Base-by-base conservation (phyloP, 2,797 vertebrate genomes). In the Sparidentex hasta region DNA sequence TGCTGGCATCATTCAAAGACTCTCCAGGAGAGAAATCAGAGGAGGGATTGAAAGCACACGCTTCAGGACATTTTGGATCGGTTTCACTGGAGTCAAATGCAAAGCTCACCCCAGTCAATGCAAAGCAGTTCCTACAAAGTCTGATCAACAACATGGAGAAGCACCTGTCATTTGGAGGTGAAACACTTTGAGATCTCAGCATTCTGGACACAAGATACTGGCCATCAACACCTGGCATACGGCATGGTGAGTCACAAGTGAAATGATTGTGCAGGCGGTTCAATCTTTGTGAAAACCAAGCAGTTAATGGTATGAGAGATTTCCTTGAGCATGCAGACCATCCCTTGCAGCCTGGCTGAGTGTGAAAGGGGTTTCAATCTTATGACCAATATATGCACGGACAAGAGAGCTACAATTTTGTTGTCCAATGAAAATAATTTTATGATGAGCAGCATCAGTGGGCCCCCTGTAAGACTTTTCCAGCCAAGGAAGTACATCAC, bases 341-440 rank as follows among this genome's bases (percentile, higher is more conserved):
- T 84, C 61, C 76, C 69, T 72, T 76, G 75, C 63, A 81, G 77
- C 52, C 78, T 20, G 2, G 70, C 79, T 8, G 76, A 82, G 33
- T 82, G 76, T 78, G 74, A 83, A 80, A n/a, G 61, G 59, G 74
- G 74, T 7, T 83, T 80, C 47, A 80, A 76, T 61, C 62, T 81
- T 6, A 80, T 74, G 76, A 84, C 78, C 48, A 82, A 65, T 66
- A 8, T 74, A 16, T 76, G 20, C 56, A 83, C 41, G 1, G 81
- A 79, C 46, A 74, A 83, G 21, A 63, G 56, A 66, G 27, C 80
- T 65, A 59, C 64, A 75, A n/a, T n/a, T n/a, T n/a, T 76, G 67
- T 38, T 83, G 74, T 81, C 78, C 3, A 86, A 51, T 66, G 51
- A 77, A n/a, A 64, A 21, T 71, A 50, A n/a, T 11, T 50, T 50